Evolutionary conservation across 2,888 invertebrate genomes (phyloP).

Genomic region (Drosophila siamana): DNA sequence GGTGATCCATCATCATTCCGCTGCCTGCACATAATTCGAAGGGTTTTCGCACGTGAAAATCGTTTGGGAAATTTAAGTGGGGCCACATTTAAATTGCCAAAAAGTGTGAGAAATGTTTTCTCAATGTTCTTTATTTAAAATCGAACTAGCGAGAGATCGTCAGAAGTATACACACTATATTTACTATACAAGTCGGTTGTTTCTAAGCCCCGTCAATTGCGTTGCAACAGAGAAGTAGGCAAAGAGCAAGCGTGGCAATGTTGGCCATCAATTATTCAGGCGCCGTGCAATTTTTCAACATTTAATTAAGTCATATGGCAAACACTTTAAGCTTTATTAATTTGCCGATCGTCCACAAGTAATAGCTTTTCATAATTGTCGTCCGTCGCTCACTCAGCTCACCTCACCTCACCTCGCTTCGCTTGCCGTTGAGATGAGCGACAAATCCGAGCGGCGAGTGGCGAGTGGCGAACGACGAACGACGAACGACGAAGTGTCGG

Average conservation of each 20-base stretch:
- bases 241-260: neutral
- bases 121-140: too few relatives aligned
- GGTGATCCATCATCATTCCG: constrained; percentile 85
- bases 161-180: too few relatives aligned
- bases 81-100: constrained; percentile 50
- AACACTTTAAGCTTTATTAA: constrained; percentile 74
- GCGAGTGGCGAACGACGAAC: too few relatives aligned
- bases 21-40: constrained; percentile 66
- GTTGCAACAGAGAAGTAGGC: constrained; percentile 2
- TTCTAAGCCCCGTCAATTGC: constrained; percentile 36
- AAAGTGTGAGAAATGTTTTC: too few relatives aligned
- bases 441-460: constrained; percentile 44
- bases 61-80: constrained; percentile 60
- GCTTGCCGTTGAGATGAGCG: constrained; percentile 46
- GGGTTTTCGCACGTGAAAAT: constrained; percentile 71
- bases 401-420: neutral
- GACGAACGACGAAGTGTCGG: constrained; percentile 13
- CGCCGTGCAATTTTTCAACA: constrained; percentile 68
- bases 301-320: constrained; percentile 74
- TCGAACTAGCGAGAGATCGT: too few relatives aligned
- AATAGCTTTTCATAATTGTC: constrained; percentile 56
- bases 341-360: constrained; percentile 69
- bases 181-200: too few relatives aligned
- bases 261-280: constrained; percentile 60
- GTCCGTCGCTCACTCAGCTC: constrained; percentile 49